phyloP scores from a whole-genome alignment of 53 echinoderm and acorn worm genomes.

The Echinarachnius parma region DNA sequence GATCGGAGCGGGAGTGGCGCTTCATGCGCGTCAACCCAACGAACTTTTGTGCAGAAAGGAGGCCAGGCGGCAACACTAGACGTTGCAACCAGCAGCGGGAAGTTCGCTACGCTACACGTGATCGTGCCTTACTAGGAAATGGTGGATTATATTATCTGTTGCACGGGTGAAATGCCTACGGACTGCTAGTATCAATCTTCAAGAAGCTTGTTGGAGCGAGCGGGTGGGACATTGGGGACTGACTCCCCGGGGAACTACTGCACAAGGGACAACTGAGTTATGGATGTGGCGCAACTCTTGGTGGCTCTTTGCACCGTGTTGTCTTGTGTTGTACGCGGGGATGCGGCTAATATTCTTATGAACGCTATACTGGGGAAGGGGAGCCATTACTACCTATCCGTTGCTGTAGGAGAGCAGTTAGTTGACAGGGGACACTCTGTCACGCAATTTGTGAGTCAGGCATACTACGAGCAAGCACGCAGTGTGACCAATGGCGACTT shows the following conservation, averaged over 20 bases:
- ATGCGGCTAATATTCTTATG: conserved; percentile 38
- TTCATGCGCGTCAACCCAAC: too few species aligned
- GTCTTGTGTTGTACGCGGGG: not conserved
- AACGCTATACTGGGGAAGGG: conserved; percentile 45
- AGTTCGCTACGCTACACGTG: too few species aligned
- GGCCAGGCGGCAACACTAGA: too few species aligned
- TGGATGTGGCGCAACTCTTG: not conserved
- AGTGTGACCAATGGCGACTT: conserved; percentile 39
- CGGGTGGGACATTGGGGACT: not conserved
- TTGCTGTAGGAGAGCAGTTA: conserved; percentile 51
- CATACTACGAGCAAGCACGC: conserved; percentile 42
- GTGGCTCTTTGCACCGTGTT: not conserved
- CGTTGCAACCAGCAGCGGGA: too few species aligned
- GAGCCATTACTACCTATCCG: conserved; percentile 58
- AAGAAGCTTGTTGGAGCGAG: too few species aligned
- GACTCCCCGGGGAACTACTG: not conserved
- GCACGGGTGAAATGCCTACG: too few species aligned
- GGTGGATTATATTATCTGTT: too few species aligned
- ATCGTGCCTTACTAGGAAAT: too few species aligned
- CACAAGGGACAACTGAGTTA: not conserved
- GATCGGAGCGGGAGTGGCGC: too few species aligned
- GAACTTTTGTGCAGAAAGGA: too few species aligned
- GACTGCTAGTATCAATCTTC: too few species aligned
- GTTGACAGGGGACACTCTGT: conserved; percentile 51
- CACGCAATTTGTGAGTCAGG: conserved; percentile 57